Base-by-base conservation (phyloP, 2,113 vertebrate species). In the Climacteris rufus region DNA sequence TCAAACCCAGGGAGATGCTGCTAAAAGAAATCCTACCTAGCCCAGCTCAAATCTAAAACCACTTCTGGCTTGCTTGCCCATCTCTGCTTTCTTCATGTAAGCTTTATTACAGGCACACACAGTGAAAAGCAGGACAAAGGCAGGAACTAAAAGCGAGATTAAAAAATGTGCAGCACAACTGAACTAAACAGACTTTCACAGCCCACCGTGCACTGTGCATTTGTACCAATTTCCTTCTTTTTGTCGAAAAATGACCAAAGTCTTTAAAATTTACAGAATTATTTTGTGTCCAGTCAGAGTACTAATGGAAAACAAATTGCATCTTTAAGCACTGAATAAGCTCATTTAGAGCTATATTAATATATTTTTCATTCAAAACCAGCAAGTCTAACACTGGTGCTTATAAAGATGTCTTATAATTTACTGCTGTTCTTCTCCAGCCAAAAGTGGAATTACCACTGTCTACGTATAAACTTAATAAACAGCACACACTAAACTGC, bases 401-500 rank as follows among this genome's bases (percentile, higher is more conserved):
- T 89, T 96, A 88, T 72, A 82, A 94, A 94, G 80, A 87, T 44
- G 42, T 90, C 87, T 92, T 56, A 74, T 9, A 94, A 95, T 95
- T 94, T 78, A 94, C 33, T 68, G 60, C 74, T 78, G 83, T 54
- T 95, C 89, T 95, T 95, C 91, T 84, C 66, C 71, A 90, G 77
- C 42, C 22, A 15, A 66, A 91, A 92, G 87, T 94, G 87, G 75
- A 92, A 94, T 93, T 94, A 90, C 77, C 66, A 59, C 86, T 87
- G 76, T 87, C 96, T 97, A 71, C 2, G 2, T 83, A 86, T 65
- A 96, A 96, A 95, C 87, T 87, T 94, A 96, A 97, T 91, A 94
- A 95, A 72, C 28, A 88, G 78, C 56, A 87, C 60, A 63, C 53
- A 56, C 68, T 91, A 76, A 95, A 95, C 89, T 70, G 82, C 66